Base-by-base conservation (phyloP, 2,888 invertebrate species). In the Eupithecia dodoneata region DNA sequence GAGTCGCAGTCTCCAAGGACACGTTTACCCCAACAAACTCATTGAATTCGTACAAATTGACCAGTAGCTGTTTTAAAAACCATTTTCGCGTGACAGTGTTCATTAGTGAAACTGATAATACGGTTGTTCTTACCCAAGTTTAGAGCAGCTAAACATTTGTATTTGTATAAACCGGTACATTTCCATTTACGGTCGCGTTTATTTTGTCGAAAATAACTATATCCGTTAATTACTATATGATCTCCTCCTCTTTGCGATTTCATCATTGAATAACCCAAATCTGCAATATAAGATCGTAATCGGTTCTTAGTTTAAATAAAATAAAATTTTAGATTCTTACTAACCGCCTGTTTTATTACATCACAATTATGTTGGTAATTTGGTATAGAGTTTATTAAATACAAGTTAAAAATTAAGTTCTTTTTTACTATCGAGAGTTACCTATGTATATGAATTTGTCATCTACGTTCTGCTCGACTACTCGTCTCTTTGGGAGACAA, bases 131-230 rank as follows among this genome's bases (percentile, higher is more conserved):
- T 6, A 45, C 81, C 75, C n/a, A 87, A 42, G 41, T 66, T 83
- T 12, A 90, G 13, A 73, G 84, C 86, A 0, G 88, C 88, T 12
- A 83, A 86, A 73, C 90, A 90, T 0, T 80, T 76, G 0, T 73
- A 74, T 18, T 77, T 79, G 44, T 41, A 3, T 77, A 73, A 63
- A 7, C 18, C 65, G 18, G 78, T 77, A 59, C 80, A 80, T 4
- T 41, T 52, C 80, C 80, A 80, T 63, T n/a, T 63, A 10, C 49
- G 1, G 5, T 70, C 12, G n/a, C 55, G n/a, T 18, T 12, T 41
- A 71, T 4, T 47, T 44, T 41, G n/a, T 45, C 72, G 52, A 41
- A 55, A 67, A 63, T 65, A 76, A 13, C 73, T 76, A 67, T 47
- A 73, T 10, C 81, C 81, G 63, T 78, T 75, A 9, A 81, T 30